Base-by-base conservation (phyloP, 1,140 invertebrate species). In the Arctopsyche grandis region DNA sequence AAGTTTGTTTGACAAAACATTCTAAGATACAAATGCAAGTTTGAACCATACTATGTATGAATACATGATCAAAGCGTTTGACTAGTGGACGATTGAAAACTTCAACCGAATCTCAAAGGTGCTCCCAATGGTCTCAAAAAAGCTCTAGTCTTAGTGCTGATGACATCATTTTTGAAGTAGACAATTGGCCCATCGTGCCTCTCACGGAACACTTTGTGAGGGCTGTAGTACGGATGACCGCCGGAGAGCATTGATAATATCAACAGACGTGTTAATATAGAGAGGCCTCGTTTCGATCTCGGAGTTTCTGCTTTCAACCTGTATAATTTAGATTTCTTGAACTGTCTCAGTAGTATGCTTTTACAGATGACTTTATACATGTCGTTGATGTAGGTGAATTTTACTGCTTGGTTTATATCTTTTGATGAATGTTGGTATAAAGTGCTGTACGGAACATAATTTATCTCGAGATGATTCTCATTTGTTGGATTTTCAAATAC, bases 81-180 rank as follows among this genome's bases (percentile, higher is more conserved):
- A 38, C 29, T 38, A 38, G 29, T 38, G 7, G 7, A 38, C 7
- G 29, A 38, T 38, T 4, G 29, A 38, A 38, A 38, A 38, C 3
- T 44, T 75, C 29, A 76, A 24, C 74, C 74, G 56, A 56, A 76
- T 44, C 74, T 76, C 9, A 76, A 44, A 24, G 52, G 52, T 52
- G 43, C 19, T 12, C 74, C 56, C 14, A 76, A 43, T 19, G 74
- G 74, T 43, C 74, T 60, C 43, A 63, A 7, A 24, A 43, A 43
- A 3, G 56, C 16, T 38, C 56, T 0, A 19, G 74, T 56, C 22
- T 76, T 76, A 29, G 29, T 19, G 21, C 69, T 44, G 9, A 76
- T 44, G 24, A 56, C 16, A 43, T 76, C 24, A 22, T 76, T 21
- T 66, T 76, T 76, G 0, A 63, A 24, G 22, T 26, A 29, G 0